These are phyloP conservation scores for Cardiocondyla obscurior DNA, from an alignment of 1,140 invertebrate genomes.

Conservation along the genomic window DNA sequence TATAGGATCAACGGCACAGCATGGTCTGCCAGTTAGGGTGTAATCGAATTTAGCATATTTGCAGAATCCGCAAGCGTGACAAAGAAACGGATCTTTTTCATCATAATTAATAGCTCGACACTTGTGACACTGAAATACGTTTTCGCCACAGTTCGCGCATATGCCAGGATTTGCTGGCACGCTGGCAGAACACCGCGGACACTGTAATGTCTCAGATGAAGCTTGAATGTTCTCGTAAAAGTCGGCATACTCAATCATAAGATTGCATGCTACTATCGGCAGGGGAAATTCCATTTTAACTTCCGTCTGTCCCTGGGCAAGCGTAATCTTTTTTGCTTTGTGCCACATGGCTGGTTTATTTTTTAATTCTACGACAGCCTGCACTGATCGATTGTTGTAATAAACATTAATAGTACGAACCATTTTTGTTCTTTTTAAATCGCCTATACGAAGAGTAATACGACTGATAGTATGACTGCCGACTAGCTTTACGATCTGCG, in stretches of 20 bases:
- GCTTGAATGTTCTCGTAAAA: constrained; percentile 95
- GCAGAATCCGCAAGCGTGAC: constrained; percentile 99
- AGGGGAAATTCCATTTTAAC: constrained; percentile 98
- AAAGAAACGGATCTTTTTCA: constrained; percentile 99
- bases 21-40: constrained; percentile 94
- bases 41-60: constrained; percentile 99
- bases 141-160: constrained; percentile 98
- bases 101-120: constrained; percentile 99
- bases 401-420: constrained; percentile 97
- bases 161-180: constrained; percentile 98
- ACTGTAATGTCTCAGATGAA: constrained; percentile 95
- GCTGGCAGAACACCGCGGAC: constrained; percentile 97
- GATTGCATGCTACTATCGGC: constrained; percentile 98
- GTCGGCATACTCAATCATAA: constrained; percentile 99
- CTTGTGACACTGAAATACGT: constrained; percentile 99
- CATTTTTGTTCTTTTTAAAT: constrained; percentile 98
- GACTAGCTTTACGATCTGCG: constrained; percentile 98
- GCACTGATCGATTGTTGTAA: constrained; percentile 98
- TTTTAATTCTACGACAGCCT: constrained; percentile 98
- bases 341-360: constrained; percentile 98
- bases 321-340: constrained; percentile 95
- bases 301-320: constrained; percentile 96
- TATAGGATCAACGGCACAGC: constrained; percentile 98
- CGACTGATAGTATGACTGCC: constrained; percentile 97
- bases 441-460: constrained; percentile 95